Evolutionary conservation across 2,888 invertebrate genomes (phyloP), one percentile per base, ranked within the genome.

Genomic region (Cantharis flavilabris): DNA sequence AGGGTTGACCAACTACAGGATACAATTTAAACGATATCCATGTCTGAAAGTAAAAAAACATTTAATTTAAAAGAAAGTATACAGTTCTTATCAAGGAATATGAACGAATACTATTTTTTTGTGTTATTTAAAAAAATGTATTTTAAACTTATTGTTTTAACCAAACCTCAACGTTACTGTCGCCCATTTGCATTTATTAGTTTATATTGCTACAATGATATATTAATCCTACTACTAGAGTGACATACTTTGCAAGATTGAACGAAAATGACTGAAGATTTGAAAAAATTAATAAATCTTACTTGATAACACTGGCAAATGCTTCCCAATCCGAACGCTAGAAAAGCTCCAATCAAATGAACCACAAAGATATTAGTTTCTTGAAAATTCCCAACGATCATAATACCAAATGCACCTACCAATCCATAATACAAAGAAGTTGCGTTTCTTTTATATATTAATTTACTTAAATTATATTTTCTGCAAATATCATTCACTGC

Each of bases 301-400:
- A 93, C 95, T 91, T 97, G 96, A 83, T 94, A 90, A 92, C 94
- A 94, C 87, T 94, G 92, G 87, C 96, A 97, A 71, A 95, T 86
- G 23, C 94, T 93, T 18, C 96, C 96, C 82, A 93, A 91, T 73
- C 94, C 95, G 88, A 96, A 97, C 75, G 93, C 93, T 81, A 92
- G 85, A 70, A 92, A 88, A 7, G 95, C 95, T 2, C 95, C 95
- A 63, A 92, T 86, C 64, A 93, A 88, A 84, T 95, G 95, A 3
- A 94, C 91, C 23, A 89, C 86, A 49, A 94, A 87, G 0, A 93
- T 91, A 84, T 92, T 93, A 0, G 92, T 92, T 85, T 94, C 94
- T 89, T 95, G 94, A 79, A 91, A 93, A 86, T 94, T 94, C 0
- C 93, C 95, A 0, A 94, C 94, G 74, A 95, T 86, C 71, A 92